Evolutionary conservation across 1,140 invertebrate genomes (phyloP).

Genomic region (Drosophila nigrodunni): DNA sequence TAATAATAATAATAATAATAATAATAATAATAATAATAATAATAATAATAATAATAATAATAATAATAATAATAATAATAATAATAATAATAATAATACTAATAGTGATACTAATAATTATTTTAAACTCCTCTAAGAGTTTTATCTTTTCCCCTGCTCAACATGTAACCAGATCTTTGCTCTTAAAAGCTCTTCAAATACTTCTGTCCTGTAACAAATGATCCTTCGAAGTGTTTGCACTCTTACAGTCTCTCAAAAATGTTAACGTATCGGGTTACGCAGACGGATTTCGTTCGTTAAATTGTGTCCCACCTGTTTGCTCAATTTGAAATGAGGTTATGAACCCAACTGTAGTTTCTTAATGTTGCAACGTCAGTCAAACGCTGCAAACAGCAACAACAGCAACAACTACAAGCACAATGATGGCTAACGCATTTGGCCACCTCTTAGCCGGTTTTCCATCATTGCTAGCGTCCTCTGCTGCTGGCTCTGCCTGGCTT

Average conservation of each 20-base stretch:
- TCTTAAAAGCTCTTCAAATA: neutral
- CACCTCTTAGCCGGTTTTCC: constrained; percentile 57
- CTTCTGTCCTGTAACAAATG: neutral
- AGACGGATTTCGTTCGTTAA: constrained; percentile 38
- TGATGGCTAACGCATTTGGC: constrained; percentile 54
- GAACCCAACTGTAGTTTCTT: constrained; percentile 68
- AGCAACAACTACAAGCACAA: constrained; percentile 26
- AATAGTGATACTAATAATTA: too few relatives aligned
- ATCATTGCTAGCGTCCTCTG: constrained; percentile 34
- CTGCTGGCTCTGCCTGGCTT: constrained; percentile 42
- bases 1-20: too few relatives aligned
- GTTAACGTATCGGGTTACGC: constrained; percentile 41
- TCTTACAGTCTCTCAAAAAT: constrained; percentile 13
- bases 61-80: neutral
- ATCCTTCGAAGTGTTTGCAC: constrained; percentile 2
- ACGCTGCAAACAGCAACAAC: constrained; percentile 37
- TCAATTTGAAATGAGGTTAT: constrained; percentile 80
- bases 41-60: neutral
- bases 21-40: too few relatives aligned
- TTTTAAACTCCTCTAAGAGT: too few relatives aligned
- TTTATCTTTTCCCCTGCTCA: too few relatives aligned
- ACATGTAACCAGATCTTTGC: neutral
- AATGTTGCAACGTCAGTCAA: constrained; percentile 37
- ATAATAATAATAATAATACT: neutral
- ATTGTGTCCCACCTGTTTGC: constrained; percentile 76